Conservation (phyloP, 2,888 invertebrate species). For the Chrysolina oricalcia region DNA sequence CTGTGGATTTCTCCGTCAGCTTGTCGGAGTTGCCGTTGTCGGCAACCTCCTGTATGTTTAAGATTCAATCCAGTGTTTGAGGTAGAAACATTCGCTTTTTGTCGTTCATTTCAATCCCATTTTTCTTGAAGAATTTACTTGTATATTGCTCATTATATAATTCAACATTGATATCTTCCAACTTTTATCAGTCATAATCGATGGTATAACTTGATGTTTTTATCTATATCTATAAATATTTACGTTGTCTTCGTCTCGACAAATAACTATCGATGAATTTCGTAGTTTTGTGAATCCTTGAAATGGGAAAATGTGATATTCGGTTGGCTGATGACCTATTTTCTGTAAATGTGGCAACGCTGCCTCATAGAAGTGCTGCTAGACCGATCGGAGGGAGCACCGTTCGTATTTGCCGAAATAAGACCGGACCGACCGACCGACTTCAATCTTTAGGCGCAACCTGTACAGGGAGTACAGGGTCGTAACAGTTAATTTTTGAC, state of each 20-base stretch:
- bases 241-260: neutral
- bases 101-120: neutral
- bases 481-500: slow-evolving; percentile 14
- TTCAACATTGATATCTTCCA: neutral
- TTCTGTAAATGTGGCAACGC: slow-evolving; percentile 38
- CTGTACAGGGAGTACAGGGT: slow-evolving; percentile 1
- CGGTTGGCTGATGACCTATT: slow-evolving; percentile 37
- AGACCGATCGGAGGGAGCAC: slow-evolving; percentile 36
- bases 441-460: slow-evolving; percentile 6
- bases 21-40: neutral
- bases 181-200: neutral
- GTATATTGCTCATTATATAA: neutral
- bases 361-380: slow-evolving; percentile 35
- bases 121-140: neutral
- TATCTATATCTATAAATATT: too few species aligned
- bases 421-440: slow-evolving; percentile 37
- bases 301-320: slow-evolving; percentile 21
- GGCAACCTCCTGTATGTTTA: neutral
- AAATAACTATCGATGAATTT: neutral
- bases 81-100: neutral
- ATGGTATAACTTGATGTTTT: too few species aligned
- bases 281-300: neutral
- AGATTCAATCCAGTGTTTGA: neutral
- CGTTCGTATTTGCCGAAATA: slow-evolving; percentile 47
- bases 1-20: neutral